Conservation (phyloP, 2,888 invertebrate species). For the Sisyra terminalis region DNA sequence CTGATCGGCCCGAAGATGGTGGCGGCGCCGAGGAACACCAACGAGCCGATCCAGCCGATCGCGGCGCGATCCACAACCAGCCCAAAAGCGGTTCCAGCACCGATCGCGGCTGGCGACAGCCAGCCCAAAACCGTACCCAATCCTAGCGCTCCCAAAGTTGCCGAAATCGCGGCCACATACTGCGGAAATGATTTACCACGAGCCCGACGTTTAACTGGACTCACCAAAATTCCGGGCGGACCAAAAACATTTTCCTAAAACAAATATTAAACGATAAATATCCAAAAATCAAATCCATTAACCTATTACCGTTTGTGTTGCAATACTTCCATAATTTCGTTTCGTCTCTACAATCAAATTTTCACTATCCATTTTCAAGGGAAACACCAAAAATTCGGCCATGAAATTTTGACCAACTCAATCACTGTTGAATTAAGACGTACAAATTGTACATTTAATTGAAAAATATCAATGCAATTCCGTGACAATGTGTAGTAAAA, state of each 20-base stretch:
- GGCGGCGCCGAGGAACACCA: slow-evolving; percentile 52
- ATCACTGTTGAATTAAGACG: too few species aligned
- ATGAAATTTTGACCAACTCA: too few species aligned
- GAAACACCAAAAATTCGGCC: too few species aligned
- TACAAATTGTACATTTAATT: too few species aligned
- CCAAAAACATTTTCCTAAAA: background rate
- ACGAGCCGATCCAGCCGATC: slow-evolving; percentile 50
- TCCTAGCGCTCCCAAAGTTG: slow-evolving; percentile 59
- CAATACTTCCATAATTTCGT: too few species aligned
- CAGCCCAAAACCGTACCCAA: slow-evolving; percentile 57
- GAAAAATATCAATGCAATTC: too few species aligned
- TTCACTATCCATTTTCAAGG: too few species aligned
- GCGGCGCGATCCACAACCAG: slow-evolving; percentile 33
- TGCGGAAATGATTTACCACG: slow-evolving; percentile 1
- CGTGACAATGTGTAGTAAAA: too few species aligned
- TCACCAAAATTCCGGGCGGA: background rate
- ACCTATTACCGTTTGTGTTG: too few species aligned
- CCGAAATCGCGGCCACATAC: slow-evolving; percentile 21
- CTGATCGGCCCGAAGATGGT: slow-evolving; percentile 52
- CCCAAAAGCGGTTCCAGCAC: slow-evolving; percentile 30
- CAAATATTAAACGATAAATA: too few species aligned
- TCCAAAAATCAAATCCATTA: too few species aligned
- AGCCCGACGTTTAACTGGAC: background rate
- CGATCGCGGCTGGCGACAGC: slow-evolving; percentile 43
- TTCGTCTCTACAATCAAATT: too few species aligned